Conservation (phyloP, 2,113 vertebrate species). For the Thymallus thymallus region DNA sequence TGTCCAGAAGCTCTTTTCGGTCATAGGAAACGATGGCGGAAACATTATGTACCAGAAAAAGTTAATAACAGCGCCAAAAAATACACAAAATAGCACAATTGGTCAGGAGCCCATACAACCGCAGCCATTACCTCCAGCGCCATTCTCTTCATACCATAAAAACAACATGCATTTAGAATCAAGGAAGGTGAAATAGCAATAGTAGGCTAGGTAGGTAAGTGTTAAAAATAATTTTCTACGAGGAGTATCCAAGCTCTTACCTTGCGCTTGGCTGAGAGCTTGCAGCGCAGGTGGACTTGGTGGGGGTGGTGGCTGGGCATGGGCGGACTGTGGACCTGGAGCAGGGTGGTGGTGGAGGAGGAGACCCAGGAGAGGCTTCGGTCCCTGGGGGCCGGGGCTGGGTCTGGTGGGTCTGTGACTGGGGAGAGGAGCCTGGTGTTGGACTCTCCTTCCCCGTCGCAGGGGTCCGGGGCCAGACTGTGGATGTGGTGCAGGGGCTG, state of each 20-base stretch:
- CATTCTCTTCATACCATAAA: too few relatives aligned
- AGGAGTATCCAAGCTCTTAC: too few relatives aligned
- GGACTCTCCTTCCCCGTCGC: slow-evolving; percentile 55
- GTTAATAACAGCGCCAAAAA: too few relatives aligned
- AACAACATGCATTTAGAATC: too few relatives aligned
- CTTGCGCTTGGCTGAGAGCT: slow-evolving; percentile 90
- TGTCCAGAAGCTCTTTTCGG: too few relatives aligned
- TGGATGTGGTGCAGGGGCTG: slow-evolving; percentile 79
- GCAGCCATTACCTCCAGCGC: too few relatives aligned
- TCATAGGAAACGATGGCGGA: too few relatives aligned
- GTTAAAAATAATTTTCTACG: not conserved
- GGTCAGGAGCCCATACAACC: too few relatives aligned
- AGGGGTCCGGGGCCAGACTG: slow-evolving; percentile 73
- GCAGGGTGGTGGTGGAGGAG: slow-evolving; percentile 66
- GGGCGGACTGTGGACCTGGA: slow-evolving; percentile 27
- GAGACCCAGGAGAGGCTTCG: slow-evolving; percentile 51
- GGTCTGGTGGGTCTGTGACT: slow-evolving; percentile 62
- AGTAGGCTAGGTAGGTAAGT: not conserved
- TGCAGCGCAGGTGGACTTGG: slow-evolving; percentile 72
- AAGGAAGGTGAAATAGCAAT: too few relatives aligned
- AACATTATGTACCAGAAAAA: too few relatives aligned
- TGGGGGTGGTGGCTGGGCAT: slow-evolving; percentile 23
- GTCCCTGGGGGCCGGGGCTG: slow-evolving; percentile 11
- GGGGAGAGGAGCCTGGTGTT: slow-evolving; percentile 64
- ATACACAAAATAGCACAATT: too few relatives aligned